These are phyloP conservation scores for Aphodius granarius DNA, from an alignment of 2,888 invertebrate species.

Conservation along the genomic window DNA sequence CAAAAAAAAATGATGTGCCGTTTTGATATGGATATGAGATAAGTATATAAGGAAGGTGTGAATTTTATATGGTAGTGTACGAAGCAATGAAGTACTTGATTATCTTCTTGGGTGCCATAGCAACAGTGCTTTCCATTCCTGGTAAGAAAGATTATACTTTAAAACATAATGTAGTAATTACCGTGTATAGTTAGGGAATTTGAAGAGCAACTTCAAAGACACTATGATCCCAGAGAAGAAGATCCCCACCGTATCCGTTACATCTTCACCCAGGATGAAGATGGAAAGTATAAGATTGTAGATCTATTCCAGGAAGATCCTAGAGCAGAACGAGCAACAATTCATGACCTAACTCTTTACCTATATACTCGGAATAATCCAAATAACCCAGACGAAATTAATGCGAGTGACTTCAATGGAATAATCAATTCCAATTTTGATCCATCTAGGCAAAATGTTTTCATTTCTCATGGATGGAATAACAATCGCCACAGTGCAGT, in stretches of 20 bases:
- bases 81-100: constrained; percentile 12
- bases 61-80: neutral
- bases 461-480: constrained; percentile 47
- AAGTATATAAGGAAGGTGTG: neutral
- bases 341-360: constrained; percentile 8
- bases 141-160: constrained; percentile 8
- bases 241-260: neutral
- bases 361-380: constrained; percentile 2
- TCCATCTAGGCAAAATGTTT: constrained; percentile 36
- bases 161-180: too few relatives aligned
- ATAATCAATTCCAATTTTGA: constrained; percentile 35
- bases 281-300: constrained; percentile 12
- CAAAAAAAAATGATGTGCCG: neutral
- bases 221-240: constrained; percentile 19
- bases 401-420: constrained; percentile 23
- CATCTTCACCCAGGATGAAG: constrained; percentile 8
- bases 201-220: neutral
- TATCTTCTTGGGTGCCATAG: neutral
- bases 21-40: neutral
- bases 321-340: neutral
- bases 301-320: constrained; percentile 10
- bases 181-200: neutral
- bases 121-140: neutral
- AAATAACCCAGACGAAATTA: constrained; percentile 5
- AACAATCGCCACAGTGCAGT: constrained; percentile 39